Evolutionary conservation across 2,797 vertebrate genomes (phyloP).

Genomic region (Acipenser ruthenus): DNA sequence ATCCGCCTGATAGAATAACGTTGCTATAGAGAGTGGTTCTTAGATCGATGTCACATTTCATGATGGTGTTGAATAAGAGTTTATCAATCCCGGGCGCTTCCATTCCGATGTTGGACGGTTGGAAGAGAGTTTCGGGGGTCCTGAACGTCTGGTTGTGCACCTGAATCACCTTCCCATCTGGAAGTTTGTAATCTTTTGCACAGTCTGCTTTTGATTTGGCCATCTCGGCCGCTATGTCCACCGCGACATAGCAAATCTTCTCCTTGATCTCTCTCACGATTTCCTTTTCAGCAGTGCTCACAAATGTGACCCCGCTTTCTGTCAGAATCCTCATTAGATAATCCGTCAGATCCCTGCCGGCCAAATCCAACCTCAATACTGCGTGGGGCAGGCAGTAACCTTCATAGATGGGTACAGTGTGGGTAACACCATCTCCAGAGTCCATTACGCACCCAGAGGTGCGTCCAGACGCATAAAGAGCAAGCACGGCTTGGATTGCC

Average conservation of each 20-base stretch:
- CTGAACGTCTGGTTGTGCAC: constrained; percentile 37
- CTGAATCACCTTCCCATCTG: constrained; percentile 32
- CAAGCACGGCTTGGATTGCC: constrained; percentile 40
- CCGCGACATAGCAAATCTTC: constrained; percentile 28
- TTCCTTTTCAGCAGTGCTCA: constrained; percentile 28
- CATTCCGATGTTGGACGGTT: constrained; percentile 25
- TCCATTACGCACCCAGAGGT: constrained; percentile 42
- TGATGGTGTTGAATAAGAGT: constrained; percentile 36
- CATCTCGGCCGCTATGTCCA: constrained; percentile 31
- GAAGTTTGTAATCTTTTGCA: constrained; percentile 38
- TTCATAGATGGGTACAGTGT: constrained; percentile 26
- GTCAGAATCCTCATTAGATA: constrained; percentile 29
- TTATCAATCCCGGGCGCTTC: constrained; percentile 34
- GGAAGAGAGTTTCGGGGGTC: constrained; percentile 43
- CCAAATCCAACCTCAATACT: constrained; percentile 30
- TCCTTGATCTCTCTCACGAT: constrained; percentile 33
- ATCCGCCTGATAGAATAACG: constrained; percentile 17
- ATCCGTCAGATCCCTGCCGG: constrained; percentile 36
- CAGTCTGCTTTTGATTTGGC: constrained; percentile 18
- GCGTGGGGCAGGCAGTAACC: constrained; percentile 32
- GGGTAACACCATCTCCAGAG: constrained; percentile 26
- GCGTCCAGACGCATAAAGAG: constrained; percentile 38
- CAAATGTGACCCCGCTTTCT: constrained; percentile 21
- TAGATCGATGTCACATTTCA: constrained; percentile 31
- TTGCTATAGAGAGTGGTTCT: constrained; percentile 1